These are phyloP conservation scores for Sycophila texana DNA, from an alignment of 2,888 invertebrate species.

Conservation along the genomic window DNA sequence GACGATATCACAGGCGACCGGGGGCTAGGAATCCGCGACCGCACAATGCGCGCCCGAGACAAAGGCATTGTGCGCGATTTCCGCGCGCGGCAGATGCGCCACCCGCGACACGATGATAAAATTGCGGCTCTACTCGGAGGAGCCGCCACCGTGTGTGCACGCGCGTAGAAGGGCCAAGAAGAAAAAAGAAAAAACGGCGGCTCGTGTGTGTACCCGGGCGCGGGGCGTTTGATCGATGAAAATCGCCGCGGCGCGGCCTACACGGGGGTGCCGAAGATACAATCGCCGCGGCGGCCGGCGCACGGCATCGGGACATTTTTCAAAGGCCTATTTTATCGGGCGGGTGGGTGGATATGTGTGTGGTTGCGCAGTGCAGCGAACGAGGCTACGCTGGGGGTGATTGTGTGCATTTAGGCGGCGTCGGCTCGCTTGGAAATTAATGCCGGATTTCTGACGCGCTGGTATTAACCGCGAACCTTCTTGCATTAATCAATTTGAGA, in stretches of 20 bases:
- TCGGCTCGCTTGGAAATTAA: not conserved
- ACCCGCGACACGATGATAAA: conserved; percentile 10
- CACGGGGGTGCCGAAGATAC: conserved; percentile 50
- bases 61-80: conserved; percentile 37
- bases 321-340: conserved; percentile 47
- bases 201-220: no score
- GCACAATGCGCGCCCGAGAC: conserved; percentile 10
- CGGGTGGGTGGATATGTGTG: not conserved
- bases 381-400: not conserved
- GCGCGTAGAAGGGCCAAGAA: not conserved
- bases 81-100: conserved; percentile 16
- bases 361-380: not conserved
- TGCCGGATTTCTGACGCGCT: not conserved
- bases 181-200: no score
- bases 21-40: not conserved
- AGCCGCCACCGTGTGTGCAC: not conserved
- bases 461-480: conserved; percentile 17
- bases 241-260: conserved; percentile 29
- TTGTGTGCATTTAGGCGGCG: no score
- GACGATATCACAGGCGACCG: not conserved
- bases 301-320: conserved; percentile 57
- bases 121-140: not conserved
- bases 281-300: conserved; percentile 25
- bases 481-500: conserved; percentile 45
- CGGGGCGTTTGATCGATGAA: conserved; percentile 55